Base-by-base conservation (phyloP, 2,797 vertebrate species). In the Periophthalmus magnuspinnatus region DNA sequence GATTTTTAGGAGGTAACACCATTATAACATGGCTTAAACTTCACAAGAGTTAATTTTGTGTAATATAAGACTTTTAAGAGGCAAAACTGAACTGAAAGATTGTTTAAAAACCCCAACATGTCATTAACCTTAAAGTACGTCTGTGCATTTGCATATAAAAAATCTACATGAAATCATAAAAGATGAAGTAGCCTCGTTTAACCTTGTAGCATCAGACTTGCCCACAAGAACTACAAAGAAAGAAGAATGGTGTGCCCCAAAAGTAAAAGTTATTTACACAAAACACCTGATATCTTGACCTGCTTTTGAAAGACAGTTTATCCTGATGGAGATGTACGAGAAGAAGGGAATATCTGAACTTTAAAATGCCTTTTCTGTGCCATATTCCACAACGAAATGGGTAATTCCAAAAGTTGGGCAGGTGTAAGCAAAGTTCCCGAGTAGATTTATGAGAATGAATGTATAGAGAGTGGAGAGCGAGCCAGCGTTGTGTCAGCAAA, bases 401-500 rank as follows among this genome's bases (percentile, higher is more conserved):
- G 50, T 59, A 66, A 83, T 81, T 79, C 72, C 72, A 69, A 60
- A 83, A 75, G 79, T 83, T 81, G 59, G 58, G 73, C 22, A n/a
- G 38, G 66, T 74, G 57, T 64, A 63, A 67, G 77, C 68, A 83
- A 83, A 84, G 81, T 72, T 73, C 36, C 55, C 24, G 74, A 74
- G 75, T 58, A 54, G 71, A 73, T 79, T 76, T 81, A 86, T 77
- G 74, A 84, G 77, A 74, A 81, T 72, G 71, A 83, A 83, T 80
- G 75, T 11, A 61, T 11, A 62, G 84, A 77, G 68, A 66, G 60
- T 24, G 61, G 34, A 60, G 70, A 71, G 41, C 67, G 56, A 65
- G 63, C 70, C 71, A 62, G 24, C 50, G 72, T 81, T 77, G 78
- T 72, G 75, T 83, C 82, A 84, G 79, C 69, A 79, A 74, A 77